A percentile compares a stretch with the other conserved stretches of the same genome.
These are phyloP conservation scores for Phrynosoma platyrhinos DNA, from an alignment of 2,113 vertebrate genomes.

Conservation along the genomic window DNA sequence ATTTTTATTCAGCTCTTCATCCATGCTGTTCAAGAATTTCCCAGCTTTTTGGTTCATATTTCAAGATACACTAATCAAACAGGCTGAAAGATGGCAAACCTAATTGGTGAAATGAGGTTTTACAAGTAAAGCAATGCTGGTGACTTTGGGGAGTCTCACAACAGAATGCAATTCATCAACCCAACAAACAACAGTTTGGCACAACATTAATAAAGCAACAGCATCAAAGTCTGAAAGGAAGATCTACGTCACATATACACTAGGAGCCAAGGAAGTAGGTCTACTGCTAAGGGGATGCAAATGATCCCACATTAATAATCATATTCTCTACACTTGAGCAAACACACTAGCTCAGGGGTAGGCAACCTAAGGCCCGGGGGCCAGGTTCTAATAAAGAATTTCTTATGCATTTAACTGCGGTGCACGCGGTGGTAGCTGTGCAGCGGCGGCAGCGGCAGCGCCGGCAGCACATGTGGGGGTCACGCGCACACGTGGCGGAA, in stretches of 20 bases:
- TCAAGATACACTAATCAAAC: background rate
- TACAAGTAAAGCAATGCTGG: background rate
- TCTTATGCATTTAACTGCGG: too few species aligned
- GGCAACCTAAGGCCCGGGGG: too few species aligned
- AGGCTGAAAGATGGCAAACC: background rate
- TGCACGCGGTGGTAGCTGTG: too few species aligned
- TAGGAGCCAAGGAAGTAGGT: background rate
- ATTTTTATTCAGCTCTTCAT: background rate
- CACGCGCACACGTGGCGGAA: too few species aligned
- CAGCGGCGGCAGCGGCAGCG: too few species aligned
- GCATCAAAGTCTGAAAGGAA: background rate
- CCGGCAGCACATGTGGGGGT: too few species aligned
- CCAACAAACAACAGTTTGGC: background rate
- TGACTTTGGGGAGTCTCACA: background rate
- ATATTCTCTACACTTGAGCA: background rate
- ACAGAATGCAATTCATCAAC: background rate
- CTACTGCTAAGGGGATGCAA: background rate
- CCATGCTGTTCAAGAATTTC: background rate
- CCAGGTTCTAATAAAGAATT: too few species aligned
- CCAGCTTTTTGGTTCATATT: background rate
- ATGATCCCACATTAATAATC: background rate
- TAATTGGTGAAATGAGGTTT: background rate
- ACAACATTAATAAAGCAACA: background rate
- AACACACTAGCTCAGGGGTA: background rate
- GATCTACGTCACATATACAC: background rate